Evolutionary conservation across 2,113 vertebrate species (phyloP), one percentile per base, ranked within the genome.

Genomic region (Oryzias curvinotus): DNA sequence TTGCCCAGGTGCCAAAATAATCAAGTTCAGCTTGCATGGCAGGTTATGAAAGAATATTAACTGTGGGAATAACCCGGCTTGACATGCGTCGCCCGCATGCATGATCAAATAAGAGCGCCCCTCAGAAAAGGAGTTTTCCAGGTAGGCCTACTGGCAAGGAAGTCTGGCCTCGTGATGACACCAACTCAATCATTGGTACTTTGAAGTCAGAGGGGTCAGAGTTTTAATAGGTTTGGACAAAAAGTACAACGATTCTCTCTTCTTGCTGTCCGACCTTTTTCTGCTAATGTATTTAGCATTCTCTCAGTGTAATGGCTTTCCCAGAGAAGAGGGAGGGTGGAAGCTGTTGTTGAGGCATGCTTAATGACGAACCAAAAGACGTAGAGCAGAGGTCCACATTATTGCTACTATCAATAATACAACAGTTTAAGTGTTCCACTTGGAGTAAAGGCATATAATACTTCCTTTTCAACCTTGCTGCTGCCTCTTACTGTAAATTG

Each of bases 1-100:
- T 90, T 90, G 89, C 88, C 86, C 85, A 85, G 80, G 85, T 89
- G 87, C 88, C 89, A 90, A 91, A 90, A 89, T 89, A 89, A 88
- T 91, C 87, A 90, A 81, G 85, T 88, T 84, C 77, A 78, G 85
- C 75, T 65, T 53, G 75, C 83, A 80, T 88, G 88, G 90, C 83
- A 65, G 87, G 87, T 89, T 88, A 87, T 90, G 87, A 91, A 89
- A 90, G 88, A 88, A 88, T 90, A 90, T 90, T 89, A 88, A 90
- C 88, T 88, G 84, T 87, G 89, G 89, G 88, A 90, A 90, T 89
- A 90, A 86, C 86, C 88, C 80, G 67, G 82, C 80, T 80, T 88
- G 89, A 91, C 88, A 88, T 82, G 84, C 73, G 71, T 88, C 82
- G 75, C 82, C 77, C 60, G 77, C 74, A 71, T 84, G 77, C 80